Evolutionary conservation across 1,140 invertebrate genomes (phyloP).

Genomic region (Apis laboriosa): DNA sequence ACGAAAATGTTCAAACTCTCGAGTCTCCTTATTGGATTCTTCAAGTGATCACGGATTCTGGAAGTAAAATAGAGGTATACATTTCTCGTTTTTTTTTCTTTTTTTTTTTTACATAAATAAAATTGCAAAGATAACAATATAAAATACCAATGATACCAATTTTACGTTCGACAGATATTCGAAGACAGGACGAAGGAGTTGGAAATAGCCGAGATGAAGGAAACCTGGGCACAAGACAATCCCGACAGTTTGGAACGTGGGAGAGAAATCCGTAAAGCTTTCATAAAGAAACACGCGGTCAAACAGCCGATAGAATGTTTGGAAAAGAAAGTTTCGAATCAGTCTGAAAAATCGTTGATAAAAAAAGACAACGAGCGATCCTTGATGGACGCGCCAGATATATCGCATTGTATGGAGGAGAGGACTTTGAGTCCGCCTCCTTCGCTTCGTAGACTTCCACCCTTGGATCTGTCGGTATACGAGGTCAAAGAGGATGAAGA

Average conservation of each 20-base stretch:
- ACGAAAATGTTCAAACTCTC: background rate
- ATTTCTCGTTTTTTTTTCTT: background rate
- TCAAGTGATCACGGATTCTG: constrained; percentile 51
- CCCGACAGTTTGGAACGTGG: constrained; percentile 57
- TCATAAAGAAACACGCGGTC: constrained; percentile 35
- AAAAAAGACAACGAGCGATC: background rate
- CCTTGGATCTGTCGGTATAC: constrained; percentile 52
- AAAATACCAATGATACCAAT: background rate
- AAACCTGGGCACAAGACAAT: constrained; percentile 63
- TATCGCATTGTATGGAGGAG: background rate
- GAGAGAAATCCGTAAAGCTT: constrained; percentile 57
- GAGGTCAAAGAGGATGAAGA: constrained; percentile 36
- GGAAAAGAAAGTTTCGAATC: background rate
- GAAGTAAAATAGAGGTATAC: constrained; percentile 44
- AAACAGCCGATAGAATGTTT: background rate
- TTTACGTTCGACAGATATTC: constrained; percentile 30
- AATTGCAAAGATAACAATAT: too few species aligned
- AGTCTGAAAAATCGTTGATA: background rate
- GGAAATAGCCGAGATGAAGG: constrained; percentile 61
- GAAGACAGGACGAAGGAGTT: constrained; percentile 60
- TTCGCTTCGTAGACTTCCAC: constrained; percentile 26
- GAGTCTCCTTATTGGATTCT: constrained; percentile 60
- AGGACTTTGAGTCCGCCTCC: constrained; percentile 41
- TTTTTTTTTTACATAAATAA: background rate
- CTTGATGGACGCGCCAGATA: too few species aligned